A percentile compares a stretch with the other conserved stretches of the same genome.
Conservation (phyloP, 2,888 invertebrate genomes). For the Diadegma fenestrale region DNA sequence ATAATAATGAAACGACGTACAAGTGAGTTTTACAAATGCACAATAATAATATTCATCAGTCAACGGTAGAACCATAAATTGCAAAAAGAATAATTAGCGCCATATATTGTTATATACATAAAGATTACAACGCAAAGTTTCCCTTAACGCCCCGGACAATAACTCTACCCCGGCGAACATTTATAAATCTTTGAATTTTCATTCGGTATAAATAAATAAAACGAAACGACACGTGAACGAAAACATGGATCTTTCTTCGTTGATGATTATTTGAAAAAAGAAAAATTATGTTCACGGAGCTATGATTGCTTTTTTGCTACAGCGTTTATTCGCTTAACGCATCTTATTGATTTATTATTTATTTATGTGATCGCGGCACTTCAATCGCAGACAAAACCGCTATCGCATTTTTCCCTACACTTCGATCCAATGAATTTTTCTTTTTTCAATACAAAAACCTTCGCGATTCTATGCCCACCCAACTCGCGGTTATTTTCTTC, state of each 20-base stretch:
- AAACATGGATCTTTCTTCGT: neutral
- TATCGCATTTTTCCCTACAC: neutral
- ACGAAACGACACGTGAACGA: neutral
- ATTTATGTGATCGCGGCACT: constrained; percentile 53
- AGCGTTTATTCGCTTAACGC: constrained; percentile 21
- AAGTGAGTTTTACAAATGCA: constrained; percentile 54
- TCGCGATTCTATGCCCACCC: constrained; percentile 46
- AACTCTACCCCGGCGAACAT: constrained; percentile 40
- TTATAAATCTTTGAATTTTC: neutral
- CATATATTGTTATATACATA: constrained; percentile 48
- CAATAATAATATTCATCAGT: constrained; percentile 59
- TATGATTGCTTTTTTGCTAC: constrained; percentile 17
- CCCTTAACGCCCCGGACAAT: constrained; percentile 1
- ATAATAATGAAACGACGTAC: constrained; percentile 25
- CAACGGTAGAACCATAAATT: constrained; percentile 63
- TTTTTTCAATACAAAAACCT: constrained; percentile 19
- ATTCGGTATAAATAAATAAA: constrained; percentile 4
- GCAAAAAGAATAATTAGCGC: constrained; percentile 61
- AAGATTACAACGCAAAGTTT: neutral
- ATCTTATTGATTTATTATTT: constrained; percentile 42
- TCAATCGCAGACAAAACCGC: constrained; percentile 15
- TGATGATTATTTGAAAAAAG: neutral
- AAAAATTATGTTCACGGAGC: constrained; percentile 20
- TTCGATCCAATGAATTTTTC: neutral
- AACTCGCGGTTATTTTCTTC: constrained; percentile 43